Evolutionary conservation across 2,113 vertebrate genomes (phyloP).

Genomic region (Craseonycteris thonglongyai): DNA sequence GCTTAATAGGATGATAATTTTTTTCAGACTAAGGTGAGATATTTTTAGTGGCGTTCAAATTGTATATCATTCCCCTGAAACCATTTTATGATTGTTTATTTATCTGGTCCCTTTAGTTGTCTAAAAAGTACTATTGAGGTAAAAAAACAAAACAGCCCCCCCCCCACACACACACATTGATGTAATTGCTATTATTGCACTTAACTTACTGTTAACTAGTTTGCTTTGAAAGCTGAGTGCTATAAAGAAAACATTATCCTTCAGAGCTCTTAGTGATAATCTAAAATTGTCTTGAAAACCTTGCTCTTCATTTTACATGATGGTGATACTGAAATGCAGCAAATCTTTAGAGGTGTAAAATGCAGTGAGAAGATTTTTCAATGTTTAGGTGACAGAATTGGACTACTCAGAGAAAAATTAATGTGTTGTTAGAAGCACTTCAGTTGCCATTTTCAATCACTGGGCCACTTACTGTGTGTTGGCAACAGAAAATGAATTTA

Average conservation of each 20-base stretch:
- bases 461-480: conserved; percentile 79
- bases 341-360: conserved; percentile 70
- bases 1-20: conserved; percentile 40
- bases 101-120: conserved; percentile 69
- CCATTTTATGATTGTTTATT: conserved; percentile 73
- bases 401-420: conserved; percentile 80
- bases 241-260: conserved; percentile 72
- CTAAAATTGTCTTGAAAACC: conserved; percentile 74
- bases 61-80: conserved; percentile 54
- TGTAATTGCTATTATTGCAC: conserved; percentile 77
- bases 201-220: conserved; percentile 80
- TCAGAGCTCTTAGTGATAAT: conserved; percentile 73
- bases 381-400: conserved; percentile 75
- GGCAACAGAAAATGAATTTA: conserved; percentile 77
- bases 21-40: conserved; percentile 58
- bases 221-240: conserved; percentile 72
- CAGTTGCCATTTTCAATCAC: conserved; percentile 85
- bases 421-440: conserved; percentile 75
- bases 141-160: too few species aligned
- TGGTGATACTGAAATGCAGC: conserved; percentile 64
- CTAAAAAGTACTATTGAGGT: conserved; percentile 69
- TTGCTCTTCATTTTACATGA: conserved; percentile 62
- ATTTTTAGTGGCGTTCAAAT: conserved; percentile 67
- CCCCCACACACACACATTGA: conserved; percentile 63
- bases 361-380: conserved; percentile 64